Evolutionary conservation across 2,888 invertebrate genomes (phyloP).

Genomic region (Trissoscelio sp.): DNA sequence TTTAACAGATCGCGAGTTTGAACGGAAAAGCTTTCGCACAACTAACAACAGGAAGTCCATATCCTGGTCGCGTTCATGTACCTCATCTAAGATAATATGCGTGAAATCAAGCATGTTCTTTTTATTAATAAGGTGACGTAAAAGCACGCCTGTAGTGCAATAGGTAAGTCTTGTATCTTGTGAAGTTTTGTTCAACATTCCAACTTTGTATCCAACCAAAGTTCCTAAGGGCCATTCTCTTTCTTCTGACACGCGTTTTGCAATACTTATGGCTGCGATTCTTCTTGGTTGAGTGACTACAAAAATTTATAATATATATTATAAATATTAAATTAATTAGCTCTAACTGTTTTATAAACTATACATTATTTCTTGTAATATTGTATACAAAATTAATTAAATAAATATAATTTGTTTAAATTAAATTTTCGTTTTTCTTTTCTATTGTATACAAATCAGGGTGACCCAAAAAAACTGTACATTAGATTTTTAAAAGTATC

Average conservation of each 20-base stretch:
- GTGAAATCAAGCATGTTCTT: conserved; percentile 92
- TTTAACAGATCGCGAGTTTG: conserved; percentile 88
- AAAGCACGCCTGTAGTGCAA: conserved; percentile 94
- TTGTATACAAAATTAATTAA: too few relatives aligned
- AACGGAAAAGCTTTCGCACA: conserved; percentile 90
- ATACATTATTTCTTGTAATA: too few relatives aligned
- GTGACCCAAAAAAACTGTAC: too few relatives aligned
- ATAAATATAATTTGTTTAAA: too few relatives aligned
- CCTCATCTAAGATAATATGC: conserved; percentile 96
- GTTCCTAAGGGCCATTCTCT: conserved; percentile 92
- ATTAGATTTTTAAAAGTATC: too few relatives aligned
- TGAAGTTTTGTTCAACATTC: conserved; percentile 86
- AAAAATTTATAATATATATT: background rate
- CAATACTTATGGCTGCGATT: conserved; percentile 96
- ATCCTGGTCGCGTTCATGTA: conserved; percentile 96
- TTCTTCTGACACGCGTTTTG: conserved; percentile 92
- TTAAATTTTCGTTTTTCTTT: too few relatives aligned
- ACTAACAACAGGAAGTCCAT: conserved; percentile 94
- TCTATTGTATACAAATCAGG: too few relatives aligned
- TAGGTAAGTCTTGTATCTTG: conserved; percentile 91
- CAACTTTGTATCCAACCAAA: conserved; percentile 95
- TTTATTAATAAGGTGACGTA: conserved; percentile 89
- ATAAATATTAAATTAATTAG: background rate
- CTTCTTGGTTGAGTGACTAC: conserved; percentile 95
- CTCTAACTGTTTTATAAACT: too few relatives aligned